These are phyloP conservation scores for Papilio glaucus DNA, from an alignment of 1,140 invertebrate species.

Conservation along the genomic window DNA sequence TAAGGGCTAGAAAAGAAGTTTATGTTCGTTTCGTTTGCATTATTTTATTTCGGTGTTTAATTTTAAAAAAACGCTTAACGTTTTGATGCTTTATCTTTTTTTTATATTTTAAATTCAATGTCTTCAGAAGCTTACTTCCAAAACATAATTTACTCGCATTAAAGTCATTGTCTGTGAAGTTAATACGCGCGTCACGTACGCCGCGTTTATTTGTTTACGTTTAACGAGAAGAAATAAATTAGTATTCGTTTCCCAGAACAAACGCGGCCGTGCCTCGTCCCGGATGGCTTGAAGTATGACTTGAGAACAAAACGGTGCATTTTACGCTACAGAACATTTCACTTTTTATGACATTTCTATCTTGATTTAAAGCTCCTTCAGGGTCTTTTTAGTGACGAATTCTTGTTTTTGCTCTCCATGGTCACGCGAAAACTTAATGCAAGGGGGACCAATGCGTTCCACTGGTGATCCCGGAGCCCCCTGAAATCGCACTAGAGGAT, in stretches of 20 bases:
- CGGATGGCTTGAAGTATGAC: conserved; percentile 33
- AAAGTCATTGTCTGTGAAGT: conserved; percentile 17
- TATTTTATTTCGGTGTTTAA: too few relatives aligned
- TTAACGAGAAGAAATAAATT: conserved; percentile 34
- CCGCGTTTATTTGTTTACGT: conserved; percentile 28
- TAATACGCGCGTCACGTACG: conserved; percentile 15
- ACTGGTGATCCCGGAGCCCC: too few relatives aligned
- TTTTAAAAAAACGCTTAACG: neutral
- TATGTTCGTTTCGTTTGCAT: too few relatives aligned
- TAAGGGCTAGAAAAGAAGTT: too few relatives aligned
- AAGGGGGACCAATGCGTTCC: too few relatives aligned
- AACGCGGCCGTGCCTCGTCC: neutral
- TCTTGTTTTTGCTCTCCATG: conserved; percentile 4
- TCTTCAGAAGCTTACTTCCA: neutral
- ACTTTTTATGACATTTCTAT: conserved; percentile 41
- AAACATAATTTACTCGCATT: neutral
- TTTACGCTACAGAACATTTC: conserved; percentile 29
- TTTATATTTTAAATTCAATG: neutral
- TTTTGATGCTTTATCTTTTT: neutral
- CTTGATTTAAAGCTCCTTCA: conserved; percentile 40
- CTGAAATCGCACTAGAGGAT: too few relatives aligned
- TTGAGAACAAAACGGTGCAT: conserved; percentile 22
- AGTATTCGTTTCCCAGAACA: conserved; percentile 23
- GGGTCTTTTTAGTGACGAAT: conserved; percentile 7
- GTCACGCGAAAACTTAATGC: neutral